Evolutionary conservation across 2,797 vertebrate genomes (phyloP), one percentile per base, ranked within the genome.

Genomic region (Chrysocyon brachyurus): DNA sequence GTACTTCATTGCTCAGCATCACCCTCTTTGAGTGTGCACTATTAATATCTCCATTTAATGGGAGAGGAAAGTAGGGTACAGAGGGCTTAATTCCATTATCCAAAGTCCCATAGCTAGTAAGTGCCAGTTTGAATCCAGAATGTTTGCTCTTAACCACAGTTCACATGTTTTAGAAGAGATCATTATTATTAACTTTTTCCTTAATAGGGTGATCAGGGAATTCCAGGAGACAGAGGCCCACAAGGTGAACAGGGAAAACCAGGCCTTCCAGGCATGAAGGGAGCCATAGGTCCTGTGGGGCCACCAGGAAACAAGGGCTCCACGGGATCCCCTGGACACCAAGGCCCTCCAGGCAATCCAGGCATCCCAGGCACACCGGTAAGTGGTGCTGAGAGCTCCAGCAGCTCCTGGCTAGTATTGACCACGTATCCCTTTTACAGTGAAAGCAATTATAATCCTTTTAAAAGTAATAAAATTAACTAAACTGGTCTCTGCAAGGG

Each of bases 151-250:
- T 79, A 61, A 26, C 22, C 36, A 73, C 17, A 63, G 16, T 22
- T 59, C 6, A 16, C 26, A 1, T 68, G 15, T 90, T 82, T 46
- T 63, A 72, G 46, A 91, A 89, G 57, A 66, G 4, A 33, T 64
- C 21, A 61, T 49, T 87, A 81, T 89, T 85, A 68, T 94, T 49
- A 54, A 22, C 15, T 77, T 96, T 96, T 96, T 84, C 79, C 90
- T 98, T 91, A 78, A 72, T 96, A 99, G 99, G 99, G 99, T 64
- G 99, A 99, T 98, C 99, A 99, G 33, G 99, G 99, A 90, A 99
- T 99, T 98, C 99, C 99, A 28, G 99, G 99, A 94, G 99, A 99
- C 98, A 99, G 99, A 98, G 99, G 99, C 17, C 99, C 99, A 78
- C 99, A 99, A 96, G 99, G 99, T 0, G 99, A 99, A 98, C 99